Conservation (phyloP, 2,797 vertebrate genomes). For the Fundulus diaphanus region DNA sequence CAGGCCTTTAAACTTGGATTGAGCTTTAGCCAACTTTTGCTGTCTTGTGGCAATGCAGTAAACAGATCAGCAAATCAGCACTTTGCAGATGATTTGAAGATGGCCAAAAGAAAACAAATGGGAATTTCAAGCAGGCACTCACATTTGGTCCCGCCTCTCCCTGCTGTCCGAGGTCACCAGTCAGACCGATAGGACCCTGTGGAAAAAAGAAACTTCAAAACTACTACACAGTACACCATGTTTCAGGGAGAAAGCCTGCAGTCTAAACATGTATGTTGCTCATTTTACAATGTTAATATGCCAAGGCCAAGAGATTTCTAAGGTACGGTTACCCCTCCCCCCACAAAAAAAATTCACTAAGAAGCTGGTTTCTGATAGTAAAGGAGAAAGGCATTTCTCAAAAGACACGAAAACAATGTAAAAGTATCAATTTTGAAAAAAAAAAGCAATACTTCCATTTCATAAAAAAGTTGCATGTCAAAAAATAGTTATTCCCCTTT, state of each 20-base stretch:
- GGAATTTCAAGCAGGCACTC: conserved; percentile 69
- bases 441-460: neutral
- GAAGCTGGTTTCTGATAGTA: neutral
- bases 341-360: too few species aligned
- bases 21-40: too few species aligned
- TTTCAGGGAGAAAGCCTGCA: neutral
- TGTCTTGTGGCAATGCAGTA: neutral
- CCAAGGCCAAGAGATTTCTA: neutral
- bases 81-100: neutral
- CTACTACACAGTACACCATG: neutral
- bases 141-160: conserved; percentile 94
- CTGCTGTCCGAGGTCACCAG: conserved; percentile 94
- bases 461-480: neutral
- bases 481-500: neutral
- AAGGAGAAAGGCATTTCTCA: neutral
- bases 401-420: neutral
- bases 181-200: conserved; percentile 94
- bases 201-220: neutral
- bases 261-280: neutral
- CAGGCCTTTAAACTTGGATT: too few species aligned
- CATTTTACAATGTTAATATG: neutral
- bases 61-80: neutral
- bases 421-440: neutral
- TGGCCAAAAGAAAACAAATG: neutral
- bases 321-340: too few species aligned